Evolutionary conservation across 2,113 vertebrate species (phyloP).

Genomic region (Oostethus manadensis): DNA sequence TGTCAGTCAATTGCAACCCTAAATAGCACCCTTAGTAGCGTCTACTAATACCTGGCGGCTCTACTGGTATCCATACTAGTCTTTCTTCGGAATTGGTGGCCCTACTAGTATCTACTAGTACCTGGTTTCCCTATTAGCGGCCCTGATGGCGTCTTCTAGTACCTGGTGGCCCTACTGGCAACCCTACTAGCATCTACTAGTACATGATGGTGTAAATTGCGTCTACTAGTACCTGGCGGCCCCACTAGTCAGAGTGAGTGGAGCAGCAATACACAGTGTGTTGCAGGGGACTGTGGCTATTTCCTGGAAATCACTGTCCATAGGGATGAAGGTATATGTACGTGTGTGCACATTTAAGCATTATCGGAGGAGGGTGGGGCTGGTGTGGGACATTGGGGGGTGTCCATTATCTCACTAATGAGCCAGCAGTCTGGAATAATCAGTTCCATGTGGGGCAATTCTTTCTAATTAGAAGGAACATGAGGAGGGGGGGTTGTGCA

Average conservation of each 20-base stretch:
- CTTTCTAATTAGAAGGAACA: conserved; percentile 65
- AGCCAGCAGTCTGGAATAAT: conserved; percentile 75
- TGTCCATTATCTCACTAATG: conserved; percentile 75
- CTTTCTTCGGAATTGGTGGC: too few relatives aligned
- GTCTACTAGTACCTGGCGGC: too few relatives aligned
- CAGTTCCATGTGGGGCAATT: conserved; percentile 72
- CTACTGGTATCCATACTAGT: too few relatives aligned
- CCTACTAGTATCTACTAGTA: too few relatives aligned
- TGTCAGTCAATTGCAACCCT: too few relatives aligned
- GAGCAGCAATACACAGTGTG: conserved; percentile 26
- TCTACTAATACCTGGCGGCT: too few relatives aligned
- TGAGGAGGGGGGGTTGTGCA: conserved; percentile 41
- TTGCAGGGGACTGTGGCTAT: conserved; percentile 2
- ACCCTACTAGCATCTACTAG: too few relatives aligned
- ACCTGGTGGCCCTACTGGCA: too few relatives aligned
- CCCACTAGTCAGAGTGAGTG: conserved; percentile 37
- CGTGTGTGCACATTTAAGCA: conserved; percentile 3
- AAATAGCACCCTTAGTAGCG: too few relatives aligned
- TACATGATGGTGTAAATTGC: too few relatives aligned
- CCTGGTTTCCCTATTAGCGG: too few relatives aligned
- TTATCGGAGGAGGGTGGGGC: neutral
- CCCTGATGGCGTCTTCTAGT: too few relatives aligned
- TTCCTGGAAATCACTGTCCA: neutral
- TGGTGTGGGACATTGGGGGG: neutral
- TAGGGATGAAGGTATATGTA: neutral